Evolutionary conservation across 2,113 vertebrate species (phyloP).

Genomic region (Lathamus discolor): DNA sequence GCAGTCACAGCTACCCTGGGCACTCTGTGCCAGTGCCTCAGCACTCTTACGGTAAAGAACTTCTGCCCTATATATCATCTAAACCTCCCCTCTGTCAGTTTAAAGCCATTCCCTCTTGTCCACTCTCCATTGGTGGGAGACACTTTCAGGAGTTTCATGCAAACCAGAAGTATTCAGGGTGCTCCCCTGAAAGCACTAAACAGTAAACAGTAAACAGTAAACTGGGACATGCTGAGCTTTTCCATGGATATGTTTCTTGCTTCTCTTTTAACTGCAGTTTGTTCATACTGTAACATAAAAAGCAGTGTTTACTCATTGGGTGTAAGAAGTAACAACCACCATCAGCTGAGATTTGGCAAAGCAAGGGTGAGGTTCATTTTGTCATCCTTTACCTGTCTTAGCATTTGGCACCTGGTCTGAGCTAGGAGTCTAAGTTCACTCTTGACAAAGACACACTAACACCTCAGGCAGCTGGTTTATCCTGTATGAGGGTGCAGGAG

Average conservation of each 20-base stretch:
- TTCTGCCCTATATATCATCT: background rate
- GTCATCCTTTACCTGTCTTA: background rate
- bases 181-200: background rate
- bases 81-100: background rate
- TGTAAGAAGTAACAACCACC: background rate
- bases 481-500: background rate
- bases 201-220: background rate
- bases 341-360: background rate
- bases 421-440: background rate
- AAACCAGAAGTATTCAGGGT: background rate
- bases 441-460: background rate
- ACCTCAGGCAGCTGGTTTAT: background rate
- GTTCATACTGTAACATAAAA: background rate
- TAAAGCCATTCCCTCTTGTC: background rate
- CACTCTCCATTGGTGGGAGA: background rate
- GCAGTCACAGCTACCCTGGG: background rate
- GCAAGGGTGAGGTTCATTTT: background rate
- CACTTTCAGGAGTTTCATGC: background rate
- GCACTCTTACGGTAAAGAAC: background rate
- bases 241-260: background rate
- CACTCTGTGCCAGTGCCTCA: background rate
- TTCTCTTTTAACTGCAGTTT: background rate
- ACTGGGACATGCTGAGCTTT: fast-evolving
- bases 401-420: background rate
- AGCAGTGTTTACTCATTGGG: background rate